phyloP scores from a whole-genome alignment of 1,140 invertebrate species.

The Euwallacea similis region DNA sequence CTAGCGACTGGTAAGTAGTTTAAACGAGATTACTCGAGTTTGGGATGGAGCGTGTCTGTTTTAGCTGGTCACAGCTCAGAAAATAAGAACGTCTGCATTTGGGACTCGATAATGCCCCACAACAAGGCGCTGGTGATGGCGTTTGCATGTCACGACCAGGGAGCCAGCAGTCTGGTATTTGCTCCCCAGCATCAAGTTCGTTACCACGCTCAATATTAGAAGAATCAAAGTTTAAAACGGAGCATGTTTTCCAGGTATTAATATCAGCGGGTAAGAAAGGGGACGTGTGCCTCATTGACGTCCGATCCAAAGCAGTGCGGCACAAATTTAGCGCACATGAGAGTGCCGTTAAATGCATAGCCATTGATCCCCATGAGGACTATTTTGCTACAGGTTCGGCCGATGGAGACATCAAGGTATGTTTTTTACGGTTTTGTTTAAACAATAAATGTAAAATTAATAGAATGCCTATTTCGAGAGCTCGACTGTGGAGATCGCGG shows the following conservation, averaged over 20 bases:
- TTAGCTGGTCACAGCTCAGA: constrained; percentile 92
- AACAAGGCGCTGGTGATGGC: constrained; percentile 90
- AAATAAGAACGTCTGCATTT: constrained; percentile 96
- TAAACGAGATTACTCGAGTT: background rate
- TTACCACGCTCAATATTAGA: background rate
- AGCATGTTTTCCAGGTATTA: constrained; percentile 58
- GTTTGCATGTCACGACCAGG: constrained; percentile 91
- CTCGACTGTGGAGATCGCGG: no score
- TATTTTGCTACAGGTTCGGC: constrained; percentile 96
- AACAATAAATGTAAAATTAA: no score
- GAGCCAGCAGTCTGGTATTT: constrained; percentile 84
- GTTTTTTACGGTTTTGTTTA: constrained; percentile 52
- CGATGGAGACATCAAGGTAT: constrained; percentile 98
- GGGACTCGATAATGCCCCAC: constrained; percentile 96
- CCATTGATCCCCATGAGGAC: constrained; percentile 92
- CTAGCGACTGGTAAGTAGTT: constrained; percentile 78
- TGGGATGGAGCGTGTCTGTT: background rate
- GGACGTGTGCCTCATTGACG: constrained; percentile 93
- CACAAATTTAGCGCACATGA: constrained; percentile 93
- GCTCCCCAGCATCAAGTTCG: constrained; percentile 81
- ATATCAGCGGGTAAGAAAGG: constrained; percentile 96
- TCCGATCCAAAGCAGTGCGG: constrained; percentile 82
- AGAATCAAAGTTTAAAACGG: background rate
- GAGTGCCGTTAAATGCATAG: constrained; percentile 90
- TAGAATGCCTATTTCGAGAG: no score